phyloP scores from a whole-genome alignment of 2,797 vertebrate genomes.

The Anabas testudineus region DNA sequence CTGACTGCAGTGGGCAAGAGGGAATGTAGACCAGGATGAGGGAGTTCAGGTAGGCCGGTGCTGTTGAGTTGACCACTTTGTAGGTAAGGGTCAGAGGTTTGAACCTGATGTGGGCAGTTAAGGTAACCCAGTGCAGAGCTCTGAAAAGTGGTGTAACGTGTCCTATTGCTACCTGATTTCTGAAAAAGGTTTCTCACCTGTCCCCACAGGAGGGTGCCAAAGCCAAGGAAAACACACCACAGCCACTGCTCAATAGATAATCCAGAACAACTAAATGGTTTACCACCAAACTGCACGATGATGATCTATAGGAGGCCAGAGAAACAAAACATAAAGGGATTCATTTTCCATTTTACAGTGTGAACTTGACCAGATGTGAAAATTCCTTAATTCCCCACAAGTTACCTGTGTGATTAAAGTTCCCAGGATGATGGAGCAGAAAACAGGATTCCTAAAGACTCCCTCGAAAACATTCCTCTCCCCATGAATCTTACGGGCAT shows the following conservation, averaged over 20 bases:
- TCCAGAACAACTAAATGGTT: constrained; percentile 93
- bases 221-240: constrained; percentile 95
- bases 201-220: constrained; percentile 96
- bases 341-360: background rate
- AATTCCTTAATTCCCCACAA: background rate
- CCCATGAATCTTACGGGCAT: constrained; percentile 96
- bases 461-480: constrained; percentile 97
- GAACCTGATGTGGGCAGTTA: no score
- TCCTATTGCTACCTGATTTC: no score
- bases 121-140: no score
- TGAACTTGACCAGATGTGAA: background rate
- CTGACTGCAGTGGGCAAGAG: no score
- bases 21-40: no score
- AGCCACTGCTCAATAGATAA: constrained; percentile 94
- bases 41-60: no score
- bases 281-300: constrained; percentile 96
- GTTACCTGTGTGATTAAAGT: constrained; percentile 92
- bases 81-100: no score
- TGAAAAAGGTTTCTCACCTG: no score
- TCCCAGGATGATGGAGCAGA: constrained; percentile 93
- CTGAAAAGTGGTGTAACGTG: no score
- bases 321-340: background rate
- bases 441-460: constrained; percentile 95
- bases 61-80: no score
- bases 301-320: constrained; percentile 83